These are phyloP conservation scores for Lynx canadensis DNA, from an alignment of 2,113 vertebrate species.

Conservation along the genomic window DNA sequence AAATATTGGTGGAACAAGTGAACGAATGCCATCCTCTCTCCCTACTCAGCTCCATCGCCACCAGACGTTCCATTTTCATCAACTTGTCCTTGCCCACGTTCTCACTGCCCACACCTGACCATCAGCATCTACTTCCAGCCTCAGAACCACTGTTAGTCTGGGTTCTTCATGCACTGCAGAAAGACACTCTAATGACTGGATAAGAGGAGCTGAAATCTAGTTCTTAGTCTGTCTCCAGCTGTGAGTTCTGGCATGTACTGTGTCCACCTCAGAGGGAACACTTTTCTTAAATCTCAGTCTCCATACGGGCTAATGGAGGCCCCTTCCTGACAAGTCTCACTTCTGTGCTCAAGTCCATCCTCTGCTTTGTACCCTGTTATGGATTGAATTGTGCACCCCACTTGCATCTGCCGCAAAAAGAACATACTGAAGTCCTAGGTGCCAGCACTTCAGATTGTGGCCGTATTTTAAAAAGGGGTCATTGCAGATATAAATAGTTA, in stretches of 20 bases:
- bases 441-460: not conserved
- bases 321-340: not conserved
- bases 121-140: not conserved
- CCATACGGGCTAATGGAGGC: not conserved
- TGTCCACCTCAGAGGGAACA: not conserved
- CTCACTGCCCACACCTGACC: not conserved
- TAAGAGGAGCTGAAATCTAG: not conserved
- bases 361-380: not conserved
- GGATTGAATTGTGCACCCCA: not conserved
- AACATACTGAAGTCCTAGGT: not conserved
- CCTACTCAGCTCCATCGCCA: not conserved
- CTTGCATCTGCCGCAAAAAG: not conserved
- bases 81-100: not conserved
- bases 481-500: constrained; percentile 2
- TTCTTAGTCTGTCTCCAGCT: not conserved
- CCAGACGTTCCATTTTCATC: not conserved
- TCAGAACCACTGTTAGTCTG: not conserved
- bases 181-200: not conserved
- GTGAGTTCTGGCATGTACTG: not conserved
- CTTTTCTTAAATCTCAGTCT: not conserved
- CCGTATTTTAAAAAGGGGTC: not conserved
- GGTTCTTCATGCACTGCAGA: not conserved
- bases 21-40: not conserved
- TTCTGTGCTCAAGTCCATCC: not conserved
- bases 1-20: not conserved